phyloP scores from a whole-genome alignment of 1,140 invertebrate genomes.

The Agrypnia vestita region DNA sequence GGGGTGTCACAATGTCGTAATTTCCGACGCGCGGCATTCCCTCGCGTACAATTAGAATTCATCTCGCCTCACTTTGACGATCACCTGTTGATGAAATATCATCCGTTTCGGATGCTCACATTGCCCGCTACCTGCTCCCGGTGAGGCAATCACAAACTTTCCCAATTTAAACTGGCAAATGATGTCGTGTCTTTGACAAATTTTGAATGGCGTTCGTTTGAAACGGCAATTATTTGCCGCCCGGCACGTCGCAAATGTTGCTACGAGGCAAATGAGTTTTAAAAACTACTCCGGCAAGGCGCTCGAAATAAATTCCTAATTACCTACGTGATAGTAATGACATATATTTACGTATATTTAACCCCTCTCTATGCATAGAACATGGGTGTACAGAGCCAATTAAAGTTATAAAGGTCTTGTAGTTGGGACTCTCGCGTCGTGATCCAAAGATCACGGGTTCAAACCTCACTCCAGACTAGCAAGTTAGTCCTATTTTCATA shows the following conservation, averaged over 20 bases:
- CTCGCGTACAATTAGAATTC: neutral
- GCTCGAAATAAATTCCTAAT: too few relatives aligned
- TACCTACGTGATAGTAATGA: too few relatives aligned
- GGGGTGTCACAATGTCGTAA: neutral
- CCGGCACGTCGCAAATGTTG: neutral
- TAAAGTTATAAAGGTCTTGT: too few relatives aligned
- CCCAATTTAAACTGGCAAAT: conserved; percentile 8
- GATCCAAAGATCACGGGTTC: too few relatives aligned
- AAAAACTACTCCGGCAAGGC: neutral
- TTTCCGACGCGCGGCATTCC: neutral
- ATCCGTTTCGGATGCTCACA: neutral
- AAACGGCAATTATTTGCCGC: neutral
- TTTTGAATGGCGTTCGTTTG: conserved; percentile 1
- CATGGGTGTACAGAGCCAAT: too few relatives aligned
- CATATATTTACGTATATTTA: too few relatives aligned
- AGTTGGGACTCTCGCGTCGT: too few relatives aligned
- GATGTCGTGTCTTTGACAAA: neutral
- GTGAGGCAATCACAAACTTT: conserved; percentile 19
- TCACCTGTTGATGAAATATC: conserved; percentile 32
- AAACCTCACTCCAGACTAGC: too few relatives aligned
- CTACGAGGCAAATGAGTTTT: neutral
- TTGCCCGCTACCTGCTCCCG: neutral
- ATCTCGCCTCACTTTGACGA: conserved; percentile 23
- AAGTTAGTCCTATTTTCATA: too few relatives aligned
- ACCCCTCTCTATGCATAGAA: too few relatives aligned